phyloP scores from a whole-genome alignment of 2,113 vertebrate species.

The Polypterus bichir region DNA sequence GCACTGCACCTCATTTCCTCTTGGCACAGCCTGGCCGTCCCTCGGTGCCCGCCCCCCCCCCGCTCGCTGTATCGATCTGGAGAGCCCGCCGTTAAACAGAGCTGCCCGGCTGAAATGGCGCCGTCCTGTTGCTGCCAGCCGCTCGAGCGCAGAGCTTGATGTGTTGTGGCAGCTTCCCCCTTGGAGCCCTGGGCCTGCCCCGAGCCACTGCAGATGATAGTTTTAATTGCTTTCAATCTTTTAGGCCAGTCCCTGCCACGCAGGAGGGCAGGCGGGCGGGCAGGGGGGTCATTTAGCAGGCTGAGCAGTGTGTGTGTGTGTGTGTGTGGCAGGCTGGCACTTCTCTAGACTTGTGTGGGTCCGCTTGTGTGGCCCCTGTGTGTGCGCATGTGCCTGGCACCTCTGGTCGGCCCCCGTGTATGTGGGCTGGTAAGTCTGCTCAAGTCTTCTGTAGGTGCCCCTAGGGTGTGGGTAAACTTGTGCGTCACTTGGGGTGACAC shows the following conservation, averaged over 20 bases:
- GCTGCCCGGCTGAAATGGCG: slow-evolving; percentile 1
- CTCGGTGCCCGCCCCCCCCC: not conserved
- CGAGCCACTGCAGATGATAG: slow-evolving; percentile 72
- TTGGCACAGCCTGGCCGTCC: not conserved
- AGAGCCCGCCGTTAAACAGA: too few species aligned
- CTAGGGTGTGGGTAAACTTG: too few species aligned
- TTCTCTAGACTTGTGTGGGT: slow-evolving; percentile 9
- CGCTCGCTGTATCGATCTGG: slow-evolving; percentile 2
- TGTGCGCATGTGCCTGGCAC: slow-evolving; percentile 2
- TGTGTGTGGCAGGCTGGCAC: slow-evolving; percentile 2
- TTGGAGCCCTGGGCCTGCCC: slow-evolving; percentile 58
- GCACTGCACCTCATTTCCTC: not conserved
- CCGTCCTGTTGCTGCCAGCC: slow-evolving; percentile 35
- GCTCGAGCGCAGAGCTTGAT: slow-evolving; percentile 52
- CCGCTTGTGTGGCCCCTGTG: slow-evolving; percentile 17
- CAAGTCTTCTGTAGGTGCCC: too few species aligned
- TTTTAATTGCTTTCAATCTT: slow-evolving; percentile 78
- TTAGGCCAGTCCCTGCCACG: slow-evolving; percentile 64
- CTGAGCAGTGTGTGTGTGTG: slow-evolving; percentile 20
- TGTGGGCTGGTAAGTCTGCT: too few species aligned
- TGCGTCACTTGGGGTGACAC: too few species aligned
- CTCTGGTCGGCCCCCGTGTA: too few species aligned
- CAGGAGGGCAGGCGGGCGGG: slow-evolving; percentile 34
- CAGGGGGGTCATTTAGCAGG: slow-evolving; percentile 11
- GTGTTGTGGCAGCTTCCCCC: slow-evolving; percentile 56